These are phyloP conservation scores for Sebastes hopkinsi DNA, from an alignment of 2,797 vertebrate genomes.

Conservation along the genomic window DNA sequence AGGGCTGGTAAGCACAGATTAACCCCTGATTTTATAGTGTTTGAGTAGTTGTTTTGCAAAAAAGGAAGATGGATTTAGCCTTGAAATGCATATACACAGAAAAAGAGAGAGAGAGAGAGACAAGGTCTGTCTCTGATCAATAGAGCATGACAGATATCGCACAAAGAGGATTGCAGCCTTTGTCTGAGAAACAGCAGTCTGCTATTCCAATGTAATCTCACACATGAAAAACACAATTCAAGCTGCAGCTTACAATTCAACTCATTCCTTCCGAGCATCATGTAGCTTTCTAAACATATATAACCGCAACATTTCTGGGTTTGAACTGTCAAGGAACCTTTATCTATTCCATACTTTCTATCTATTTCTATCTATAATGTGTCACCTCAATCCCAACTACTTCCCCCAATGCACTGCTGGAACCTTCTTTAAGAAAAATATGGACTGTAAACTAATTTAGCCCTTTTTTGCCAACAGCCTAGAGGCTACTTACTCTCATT, in stretches of 20 bases:
- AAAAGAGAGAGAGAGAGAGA: not conserved
- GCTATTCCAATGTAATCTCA: not conserved
- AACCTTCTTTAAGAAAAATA: not conserved
- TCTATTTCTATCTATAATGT: not conserved
- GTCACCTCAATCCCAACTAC: not conserved
- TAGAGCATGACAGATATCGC: constrained; percentile 18
- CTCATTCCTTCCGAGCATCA: not conserved
- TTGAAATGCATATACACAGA: not conserved
- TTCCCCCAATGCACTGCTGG: not conserved
- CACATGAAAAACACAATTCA: constrained; percentile 7
- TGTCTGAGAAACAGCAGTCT: not conserved
- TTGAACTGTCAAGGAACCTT: not conserved
- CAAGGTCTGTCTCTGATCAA: constrained; percentile 23
- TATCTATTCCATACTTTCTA: not conserved
- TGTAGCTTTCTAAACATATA: not conserved
- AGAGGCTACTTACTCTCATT: not conserved
- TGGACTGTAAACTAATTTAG: not conserved
- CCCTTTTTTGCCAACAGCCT: not conserved
- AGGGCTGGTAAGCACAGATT: not conserved
- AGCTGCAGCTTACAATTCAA: not conserved
- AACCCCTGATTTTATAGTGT: not conserved
- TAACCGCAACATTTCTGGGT: not conserved
- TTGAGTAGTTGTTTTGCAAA: not conserved
- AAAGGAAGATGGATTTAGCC: not conserved
- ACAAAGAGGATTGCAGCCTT: constrained; percentile 11